These are phyloP conservation scores for Enchytraeus crypticus DNA, from an alignment of 2,888 invertebrate species.

Conservation along the genomic window DNA sequence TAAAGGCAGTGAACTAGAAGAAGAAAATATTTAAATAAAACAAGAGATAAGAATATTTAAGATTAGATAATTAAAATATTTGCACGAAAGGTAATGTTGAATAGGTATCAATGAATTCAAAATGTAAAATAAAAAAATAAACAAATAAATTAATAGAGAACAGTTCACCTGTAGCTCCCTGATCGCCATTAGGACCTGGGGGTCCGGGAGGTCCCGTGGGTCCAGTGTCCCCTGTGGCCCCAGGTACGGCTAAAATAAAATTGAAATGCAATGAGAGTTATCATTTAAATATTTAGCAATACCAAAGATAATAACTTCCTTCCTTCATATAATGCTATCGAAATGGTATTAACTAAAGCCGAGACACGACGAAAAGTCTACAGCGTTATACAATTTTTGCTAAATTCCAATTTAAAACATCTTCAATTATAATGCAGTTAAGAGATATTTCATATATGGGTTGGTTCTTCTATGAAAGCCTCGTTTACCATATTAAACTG, in stretches of 20 bases:
- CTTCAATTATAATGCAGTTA: too few relatives aligned
- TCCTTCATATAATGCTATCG: too few relatives aligned
- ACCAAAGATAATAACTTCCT: not conserved
- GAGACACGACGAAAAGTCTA: too few relatives aligned
- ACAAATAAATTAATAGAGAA: not conserved
- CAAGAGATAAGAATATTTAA: not conserved
- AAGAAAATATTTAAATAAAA: not conserved
- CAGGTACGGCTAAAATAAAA: slow-evolving; percentile 2
- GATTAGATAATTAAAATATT: not conserved
- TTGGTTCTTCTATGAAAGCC: too few relatives aligned
- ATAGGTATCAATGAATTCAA: not conserved
- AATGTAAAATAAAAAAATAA: not conserved
- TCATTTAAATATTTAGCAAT: not conserved
- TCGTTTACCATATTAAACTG: too few relatives aligned
- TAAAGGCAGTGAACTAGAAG: too few relatives aligned
- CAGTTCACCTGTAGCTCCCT: slow-evolving; percentile 5
- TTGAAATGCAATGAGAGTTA: not conserved
- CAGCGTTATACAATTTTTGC: too few relatives aligned
- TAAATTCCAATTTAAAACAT: too few relatives aligned
- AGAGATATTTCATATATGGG: too few relatives aligned
- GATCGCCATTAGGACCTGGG: slow-evolving; percentile 8
- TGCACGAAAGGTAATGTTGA: not conserved
- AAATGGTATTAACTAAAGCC: too few relatives aligned
- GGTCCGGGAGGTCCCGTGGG: slow-evolving; percentile 2
- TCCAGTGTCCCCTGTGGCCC: slow-evolving; percentile 15